Conservation (phyloP, 2,888 invertebrate genomes). For the Mythimna vitellina region DNA sequence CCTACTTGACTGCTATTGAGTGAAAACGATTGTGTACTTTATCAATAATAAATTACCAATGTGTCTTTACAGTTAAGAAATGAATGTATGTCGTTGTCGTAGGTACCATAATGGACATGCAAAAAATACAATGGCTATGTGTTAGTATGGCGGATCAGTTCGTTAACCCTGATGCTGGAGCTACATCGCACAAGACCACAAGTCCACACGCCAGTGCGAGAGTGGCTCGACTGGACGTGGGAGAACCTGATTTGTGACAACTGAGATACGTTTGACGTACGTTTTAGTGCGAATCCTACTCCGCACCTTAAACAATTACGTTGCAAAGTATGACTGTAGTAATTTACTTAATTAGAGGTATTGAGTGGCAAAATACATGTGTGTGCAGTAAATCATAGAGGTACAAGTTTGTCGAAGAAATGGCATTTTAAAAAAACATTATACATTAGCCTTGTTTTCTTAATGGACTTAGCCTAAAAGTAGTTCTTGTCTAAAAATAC, state of each 20-base stretch:
- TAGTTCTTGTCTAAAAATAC: conserved; percentile 11
- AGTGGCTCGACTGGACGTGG: conserved; percentile 79
- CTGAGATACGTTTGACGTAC: conserved; percentile 72
- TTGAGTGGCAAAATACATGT: conserved; percentile 1
- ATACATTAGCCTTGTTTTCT: neutral
- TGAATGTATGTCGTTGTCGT: conserved; percentile 61
- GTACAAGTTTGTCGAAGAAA: neutral
- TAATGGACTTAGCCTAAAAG: conserved; percentile 6
- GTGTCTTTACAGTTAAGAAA: conserved; percentile 66
- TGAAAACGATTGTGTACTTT: conserved; percentile 56
- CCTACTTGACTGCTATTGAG: conserved; percentile 38
- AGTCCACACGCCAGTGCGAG: conserved; percentile 65
- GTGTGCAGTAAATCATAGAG: neutral
- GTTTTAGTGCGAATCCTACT: conserved; percentile 69
- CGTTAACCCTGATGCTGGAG: conserved; percentile 79
- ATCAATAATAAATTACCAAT: conserved; percentile 59
- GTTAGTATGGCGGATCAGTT: conserved; percentile 74
- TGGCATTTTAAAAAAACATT: neutral
- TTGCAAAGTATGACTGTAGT: conserved; percentile 76
- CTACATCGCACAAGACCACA: conserved; percentile 67
- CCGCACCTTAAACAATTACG: conserved; percentile 74
- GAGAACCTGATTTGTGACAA: conserved; percentile 85
- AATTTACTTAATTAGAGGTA: conserved; percentile 69
- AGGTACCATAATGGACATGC: conserved; percentile 60
- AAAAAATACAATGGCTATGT: conserved; percentile 73